Evolutionary conservation across 2,797 vertebrate genomes (phyloP).

Genomic region (Yasuhikotakia modesta): DNA sequence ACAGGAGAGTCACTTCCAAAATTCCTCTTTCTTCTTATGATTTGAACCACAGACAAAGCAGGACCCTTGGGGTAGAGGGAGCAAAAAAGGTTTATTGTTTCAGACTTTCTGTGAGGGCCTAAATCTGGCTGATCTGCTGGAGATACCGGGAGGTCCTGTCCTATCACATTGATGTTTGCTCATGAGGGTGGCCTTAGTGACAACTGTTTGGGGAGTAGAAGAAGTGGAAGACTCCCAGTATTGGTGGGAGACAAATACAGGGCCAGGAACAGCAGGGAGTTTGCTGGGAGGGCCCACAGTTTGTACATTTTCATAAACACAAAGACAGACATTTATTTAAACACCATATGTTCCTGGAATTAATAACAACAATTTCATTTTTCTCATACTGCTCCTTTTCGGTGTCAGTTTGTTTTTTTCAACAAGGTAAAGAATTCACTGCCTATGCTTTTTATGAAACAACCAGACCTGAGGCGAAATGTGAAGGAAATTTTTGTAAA

Average conservation of each 20-base stretch:
- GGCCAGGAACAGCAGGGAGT: slow-evolving; percentile 28
- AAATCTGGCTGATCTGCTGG: slow-evolving; percentile 27
- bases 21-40: slow-evolving; percentile 26
- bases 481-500: slow-evolving; percentile 18
- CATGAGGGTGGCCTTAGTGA: slow-evolving; percentile 35
- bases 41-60: slow-evolving; percentile 41
- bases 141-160: slow-evolving; percentile 47
- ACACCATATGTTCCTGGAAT: slow-evolving; percentile 28
- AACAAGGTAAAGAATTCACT: slow-evolving; percentile 26
- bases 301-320: slow-evolving; percentile 16
- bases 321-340: slow-evolving; percentile 23
- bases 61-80: slow-evolving; percentile 23
- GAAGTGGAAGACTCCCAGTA: slow-evolving; percentile 39
- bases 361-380: slow-evolving; percentile 6
- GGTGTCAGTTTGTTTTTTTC: neutral
- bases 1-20: slow-evolving; percentile 6
- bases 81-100: slow-evolving; percentile 32
- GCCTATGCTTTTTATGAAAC: slow-evolving; percentile 15
- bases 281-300: slow-evolving; percentile 1
- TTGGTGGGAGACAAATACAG: slow-evolving; percentile 26
- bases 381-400: neutral
- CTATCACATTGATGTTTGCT: slow-evolving; percentile 43
- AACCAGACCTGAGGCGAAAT: slow-evolving; percentile 19
- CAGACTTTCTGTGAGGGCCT: neutral
- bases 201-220: slow-evolving; percentile 35